Conservation (phyloP, 2,113 vertebrate species). For the Catagonus wagneri region DNA sequence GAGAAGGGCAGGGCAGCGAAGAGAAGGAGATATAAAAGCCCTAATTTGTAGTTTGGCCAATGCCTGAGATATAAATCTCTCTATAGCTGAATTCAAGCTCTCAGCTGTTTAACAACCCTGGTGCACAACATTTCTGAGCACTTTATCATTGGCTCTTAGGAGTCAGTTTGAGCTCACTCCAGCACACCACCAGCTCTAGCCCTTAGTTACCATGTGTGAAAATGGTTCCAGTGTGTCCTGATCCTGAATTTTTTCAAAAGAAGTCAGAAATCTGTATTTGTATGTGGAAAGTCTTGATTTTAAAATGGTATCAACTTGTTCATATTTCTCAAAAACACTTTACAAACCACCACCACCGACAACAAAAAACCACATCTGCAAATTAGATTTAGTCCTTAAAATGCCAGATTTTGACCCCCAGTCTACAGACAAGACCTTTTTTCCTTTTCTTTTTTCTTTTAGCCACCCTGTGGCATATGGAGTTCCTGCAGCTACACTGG, state of each 20-base stretch:
- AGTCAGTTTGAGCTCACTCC: not conserved
- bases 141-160: not conserved
- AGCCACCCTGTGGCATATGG: no score
- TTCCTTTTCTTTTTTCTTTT: not conserved
- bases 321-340: constrained; percentile 56
- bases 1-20: not conserved
- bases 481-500: no score
- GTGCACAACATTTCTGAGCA: not conserved
- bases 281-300: constrained; percentile 43
- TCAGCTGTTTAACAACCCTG: not conserved
- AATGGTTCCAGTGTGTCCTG: not conserved
- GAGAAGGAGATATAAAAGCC: not conserved
- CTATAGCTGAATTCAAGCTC: not conserved
- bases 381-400: constrained; percentile 19
- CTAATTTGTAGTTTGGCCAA: not conserved
- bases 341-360: no score
- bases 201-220: not conserved
- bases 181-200: not conserved
- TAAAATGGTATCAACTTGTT: constrained; percentile 20
- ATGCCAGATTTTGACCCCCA: not conserved
- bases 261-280: constrained; percentile 63
- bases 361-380: not conserved
- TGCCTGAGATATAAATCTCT: not conserved
- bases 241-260: constrained; percentile 36
- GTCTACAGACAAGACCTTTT: not conserved